Evolutionary conservation across 1,140 invertebrate genomes (phyloP), one percentile per base, ranked within the genome.

Genomic region (Dryas iulia): DNA sequence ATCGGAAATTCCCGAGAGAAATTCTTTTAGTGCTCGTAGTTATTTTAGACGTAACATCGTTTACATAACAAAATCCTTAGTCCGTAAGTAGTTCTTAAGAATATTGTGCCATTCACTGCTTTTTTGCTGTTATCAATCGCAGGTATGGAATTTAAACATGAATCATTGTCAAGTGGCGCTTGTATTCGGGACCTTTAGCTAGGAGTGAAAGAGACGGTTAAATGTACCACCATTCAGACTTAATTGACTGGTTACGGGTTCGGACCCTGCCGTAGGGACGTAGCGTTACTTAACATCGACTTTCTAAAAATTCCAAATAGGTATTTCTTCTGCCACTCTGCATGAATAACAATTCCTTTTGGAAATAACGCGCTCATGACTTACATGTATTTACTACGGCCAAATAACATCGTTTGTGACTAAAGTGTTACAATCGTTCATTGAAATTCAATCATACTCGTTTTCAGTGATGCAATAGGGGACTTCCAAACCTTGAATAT

Each of bases 201-300:
- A 70, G 66, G 88, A 82, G 81, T 66, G 81, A 90, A 84, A 87
- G 86, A 90, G 88, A 90, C 75, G 66, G 81, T 59, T 64, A 71
- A 83, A 84, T 71, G 79, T 89, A 81, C 86, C 86, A 87, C 83
- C 79, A 88, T 90, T 89, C 86, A 81, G 83, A 85, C 83, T 88
- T 89, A 90, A 90, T 89, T 90, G 88, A 87, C 84, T 90, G 86
- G 84, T 87, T 90, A 90, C 88, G 79, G 85, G 82, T 79, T 89
- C 86, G 81, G 82, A 85, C 88, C 86, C 86, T 86, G 80, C 77
- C 70, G 75, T 88, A 90, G 88, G 86, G 86, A 89, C 82, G 86
- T 89, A 80, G 78, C 82, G 78, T 85, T 81, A 87, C 82, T 83
- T 84, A 81, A 82, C 81, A 86, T 87, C 81, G 85, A 90, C 82